Percentiles rank a stretch among this genome's conserved stretches.
Conservation (phyloP, 2,797 vertebrate genomes). For the Enteromius mattozi region DNA sequence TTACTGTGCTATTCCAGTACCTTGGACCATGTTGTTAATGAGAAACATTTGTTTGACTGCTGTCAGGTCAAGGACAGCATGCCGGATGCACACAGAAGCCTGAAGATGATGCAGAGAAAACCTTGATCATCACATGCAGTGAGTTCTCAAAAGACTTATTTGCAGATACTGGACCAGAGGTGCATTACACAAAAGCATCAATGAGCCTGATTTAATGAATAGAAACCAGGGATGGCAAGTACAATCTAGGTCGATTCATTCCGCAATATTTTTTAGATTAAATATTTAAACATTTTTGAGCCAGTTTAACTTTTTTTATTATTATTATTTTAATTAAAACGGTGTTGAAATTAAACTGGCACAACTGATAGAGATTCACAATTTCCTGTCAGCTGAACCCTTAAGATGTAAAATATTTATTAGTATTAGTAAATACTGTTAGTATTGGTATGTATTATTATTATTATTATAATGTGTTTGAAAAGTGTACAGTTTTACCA, state of each 20-base stretch:
- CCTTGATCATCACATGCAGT: slow-evolving; percentile 54
- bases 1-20: background rate
- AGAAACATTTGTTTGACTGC: background rate
- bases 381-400: background rate
- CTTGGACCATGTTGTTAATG: background rate
- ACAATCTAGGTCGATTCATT: background rate
- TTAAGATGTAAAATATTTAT: background rate
- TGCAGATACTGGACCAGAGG: background rate
- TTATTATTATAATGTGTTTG: no score
- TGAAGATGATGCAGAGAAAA: slow-evolving; percentile 48
- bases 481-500: no score
- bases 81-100: background rate
- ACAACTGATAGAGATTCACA: background rate
- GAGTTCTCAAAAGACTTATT: background rate
- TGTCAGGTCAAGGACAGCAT: slow-evolving; percentile 47
- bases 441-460: background rate
- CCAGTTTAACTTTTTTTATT: background rate
- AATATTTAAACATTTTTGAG: background rate
- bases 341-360: background rate
- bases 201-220: background rate
- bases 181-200: background rate
- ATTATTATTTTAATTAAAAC: background rate
- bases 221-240: background rate
- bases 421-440: background rate
- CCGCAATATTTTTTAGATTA: background rate